Conservation (phyloP, 2,113 vertebrate genomes). For the Neolamprologus brichardi region DNA sequence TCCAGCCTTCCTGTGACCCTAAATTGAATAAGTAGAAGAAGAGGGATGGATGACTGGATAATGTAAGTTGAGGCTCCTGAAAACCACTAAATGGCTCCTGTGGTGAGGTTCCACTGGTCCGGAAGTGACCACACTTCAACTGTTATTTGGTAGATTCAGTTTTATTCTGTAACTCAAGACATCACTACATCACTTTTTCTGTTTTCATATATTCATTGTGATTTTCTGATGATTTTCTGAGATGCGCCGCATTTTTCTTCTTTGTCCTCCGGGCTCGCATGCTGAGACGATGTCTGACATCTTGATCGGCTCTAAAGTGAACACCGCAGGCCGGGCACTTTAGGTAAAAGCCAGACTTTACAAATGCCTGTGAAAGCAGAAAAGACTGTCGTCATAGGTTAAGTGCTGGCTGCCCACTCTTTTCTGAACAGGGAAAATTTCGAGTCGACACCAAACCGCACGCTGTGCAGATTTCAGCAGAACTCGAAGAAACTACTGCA, state of each 20-base stretch:
- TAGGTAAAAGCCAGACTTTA: background rate
- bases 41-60: background rate
- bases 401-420: background rate
- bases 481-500: rapidly evolving
- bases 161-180: background rate
- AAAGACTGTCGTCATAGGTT: background rate
- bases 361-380: background rate
- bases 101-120: background rate
- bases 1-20: background rate
- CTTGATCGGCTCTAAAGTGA: background rate
- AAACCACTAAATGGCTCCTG: background rate
- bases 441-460: rapidly evolving
- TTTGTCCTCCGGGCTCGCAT: background rate
- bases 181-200: background rate
- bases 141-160: background rate
- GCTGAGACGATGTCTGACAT: background rate
- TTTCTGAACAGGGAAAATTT: background rate
- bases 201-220: background rate
- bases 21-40: background rate
- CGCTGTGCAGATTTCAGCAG: background rate
- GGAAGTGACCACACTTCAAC: background rate
- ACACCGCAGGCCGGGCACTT: background rate
- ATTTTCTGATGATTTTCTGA: background rate
- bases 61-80: background rate
- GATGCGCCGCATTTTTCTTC: background rate